phyloP scores from a whole-genome alignment of 2,113 vertebrate species.

The western clawed frog (Xenopus tropicalis) region DNA sequence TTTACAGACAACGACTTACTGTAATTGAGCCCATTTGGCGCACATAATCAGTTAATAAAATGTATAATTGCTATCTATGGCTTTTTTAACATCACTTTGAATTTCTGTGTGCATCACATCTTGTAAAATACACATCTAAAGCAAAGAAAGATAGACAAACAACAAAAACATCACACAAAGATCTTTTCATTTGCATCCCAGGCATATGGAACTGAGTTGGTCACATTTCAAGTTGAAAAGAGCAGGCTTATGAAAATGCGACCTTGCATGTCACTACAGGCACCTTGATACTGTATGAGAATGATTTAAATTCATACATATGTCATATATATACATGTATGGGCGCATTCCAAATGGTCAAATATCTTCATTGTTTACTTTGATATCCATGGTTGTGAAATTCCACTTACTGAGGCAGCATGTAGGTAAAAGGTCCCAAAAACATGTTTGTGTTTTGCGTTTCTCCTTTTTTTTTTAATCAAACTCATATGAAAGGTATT shows the following conservation, averaged over 20 bases:
- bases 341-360: conserved; percentile 41
- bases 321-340: conserved; percentile 9
- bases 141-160: too few relatives aligned
- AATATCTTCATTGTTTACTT: conserved; percentile 29
- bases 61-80: conserved; percentile 47
- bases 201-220: neutral
- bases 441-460: conserved; percentile 45
- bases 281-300: conserved; percentile 50
- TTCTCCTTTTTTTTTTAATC: neutral
- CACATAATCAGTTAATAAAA: too few relatives aligned
- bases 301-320: conserved; percentile 39
- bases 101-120: neutral
- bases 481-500: conserved; percentile 46
- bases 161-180: too few relatives aligned
- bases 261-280: conserved; percentile 45
- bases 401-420: conserved; percentile 44
- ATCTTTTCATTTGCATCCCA: conserved; percentile 1
- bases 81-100: conserved; percentile 56
- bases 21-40: too few relatives aligned
- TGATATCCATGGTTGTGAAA: conserved; percentile 51
- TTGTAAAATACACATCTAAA: conserved; percentile 15
- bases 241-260: conserved; percentile 48
- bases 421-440: conserved; percentile 50
- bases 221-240: conserved; percentile 23
- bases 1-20: too few relatives aligned